These are phyloP conservation scores for Drosophila gaucha DNA, from an alignment of 2,888 invertebrate genomes.

Conservation along the genomic window DNA sequence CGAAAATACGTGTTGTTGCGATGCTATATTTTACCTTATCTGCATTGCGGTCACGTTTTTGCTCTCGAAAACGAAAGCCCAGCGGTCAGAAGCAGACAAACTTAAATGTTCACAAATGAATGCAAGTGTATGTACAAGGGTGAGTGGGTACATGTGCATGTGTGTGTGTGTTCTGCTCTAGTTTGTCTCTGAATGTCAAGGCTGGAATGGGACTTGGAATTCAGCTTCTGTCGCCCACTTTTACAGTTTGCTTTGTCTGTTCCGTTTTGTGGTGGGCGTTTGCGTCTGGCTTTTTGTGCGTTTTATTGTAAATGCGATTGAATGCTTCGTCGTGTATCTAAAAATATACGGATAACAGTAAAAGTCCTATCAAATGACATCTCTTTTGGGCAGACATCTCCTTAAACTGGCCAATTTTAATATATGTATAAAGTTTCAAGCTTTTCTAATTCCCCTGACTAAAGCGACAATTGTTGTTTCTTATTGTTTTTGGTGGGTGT, in stretches of 20 bases:
- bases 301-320: constrained; percentile 1
- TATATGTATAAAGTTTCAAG: no score
- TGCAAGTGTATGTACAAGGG: background rate
- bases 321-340: background rate
- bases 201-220: constrained; percentile 10
- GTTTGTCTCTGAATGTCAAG: constrained; percentile 56
- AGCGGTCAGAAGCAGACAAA: constrained; percentile 11
- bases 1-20: constrained; percentile 11
- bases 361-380: background rate
- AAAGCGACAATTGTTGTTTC: background rate
- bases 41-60: constrained; percentile 45
- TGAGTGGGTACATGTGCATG: constrained; percentile 1
- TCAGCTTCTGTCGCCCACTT: constrained; percentile 21
- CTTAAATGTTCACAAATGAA: constrained; percentile 22
- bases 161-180: constrained; percentile 32
- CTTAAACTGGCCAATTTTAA: background rate
- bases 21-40: constrained; percentile 26
- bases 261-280: constrained; percentile 13
- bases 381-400: background rate
- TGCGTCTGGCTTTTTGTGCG: constrained; percentile 5
- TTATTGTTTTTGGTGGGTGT: background rate
- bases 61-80: constrained; percentile 30
- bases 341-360: background rate
- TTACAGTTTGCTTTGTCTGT: constrained; percentile 4
- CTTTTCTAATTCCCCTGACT: no score